These are phyloP conservation scores for Zhuqinia jingwanae DNA, from an alignment of 2,888 invertebrate species.

Conservation along the genomic window DNA sequence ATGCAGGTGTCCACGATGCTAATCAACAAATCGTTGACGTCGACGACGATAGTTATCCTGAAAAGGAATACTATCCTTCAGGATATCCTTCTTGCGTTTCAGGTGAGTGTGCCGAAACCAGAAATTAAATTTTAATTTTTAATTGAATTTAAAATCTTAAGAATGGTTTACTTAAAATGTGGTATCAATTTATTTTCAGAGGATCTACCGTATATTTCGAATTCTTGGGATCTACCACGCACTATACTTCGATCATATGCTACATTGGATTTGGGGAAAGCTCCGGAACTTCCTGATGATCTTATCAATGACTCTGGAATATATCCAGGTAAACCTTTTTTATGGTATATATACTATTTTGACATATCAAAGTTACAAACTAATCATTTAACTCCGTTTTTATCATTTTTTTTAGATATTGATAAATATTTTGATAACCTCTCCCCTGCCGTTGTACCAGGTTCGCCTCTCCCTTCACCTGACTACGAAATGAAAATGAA, in stretches of 20 bases:
- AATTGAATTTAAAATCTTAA: not conserved
- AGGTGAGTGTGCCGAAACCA: constrained; percentile 12
- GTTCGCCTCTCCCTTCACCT: not conserved
- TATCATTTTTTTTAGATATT: not conserved
- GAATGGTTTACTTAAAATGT: not conserved
- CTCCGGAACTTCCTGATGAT: constrained; percentile 51
- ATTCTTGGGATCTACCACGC: constrained; percentile 24
- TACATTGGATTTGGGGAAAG: not conserved
- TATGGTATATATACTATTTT: not conserved
- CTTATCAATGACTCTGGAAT: constrained; percentile 6
- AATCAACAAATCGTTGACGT: constrained; percentile 8
- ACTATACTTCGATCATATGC: constrained; percentile 7
- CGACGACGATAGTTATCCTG: constrained; percentile 59
- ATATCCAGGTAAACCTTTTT: not conserved
- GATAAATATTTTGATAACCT: constrained; percentile 5
- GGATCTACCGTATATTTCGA: constrained; percentile 16
- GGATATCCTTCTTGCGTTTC: constrained; percentile 23
- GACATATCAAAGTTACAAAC: no score
- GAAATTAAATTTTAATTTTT: not conserved
- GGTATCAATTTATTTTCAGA: constrained; percentile 9
- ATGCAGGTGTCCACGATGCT: not conserved
- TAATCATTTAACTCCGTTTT: not conserved
- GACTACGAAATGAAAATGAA: constrained; percentile 7
- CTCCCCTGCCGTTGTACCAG: not conserved
- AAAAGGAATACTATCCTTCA: constrained; percentile 55